Evolutionary conservation across 2,888 invertebrate species (phyloP), one percentile per base, ranked within the genome.

Genomic region (Ormyrus labotus): DNA sequence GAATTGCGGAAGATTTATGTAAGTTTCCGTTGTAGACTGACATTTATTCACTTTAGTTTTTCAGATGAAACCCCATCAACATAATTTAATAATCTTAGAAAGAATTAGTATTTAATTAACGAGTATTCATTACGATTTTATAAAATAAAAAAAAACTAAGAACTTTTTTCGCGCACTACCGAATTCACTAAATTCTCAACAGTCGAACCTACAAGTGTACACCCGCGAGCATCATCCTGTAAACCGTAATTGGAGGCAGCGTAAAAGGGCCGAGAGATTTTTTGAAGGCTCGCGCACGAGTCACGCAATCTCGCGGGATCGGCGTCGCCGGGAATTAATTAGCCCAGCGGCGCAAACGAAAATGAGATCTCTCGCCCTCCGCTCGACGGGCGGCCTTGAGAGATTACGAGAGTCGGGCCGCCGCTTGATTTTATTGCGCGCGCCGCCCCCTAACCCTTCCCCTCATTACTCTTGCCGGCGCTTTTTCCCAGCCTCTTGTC

Each of bases 241-340:
- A 67, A 65, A 60, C 64, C 34, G 3, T 53, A 68, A 78, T 74
- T 58, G 57, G 74, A 79, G 47, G 61, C 72, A 57, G 45, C n/a
- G 65, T 13, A 78, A 65, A 65, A 63, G 5, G 51, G 55, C 11
- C 50, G 58, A 48, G 55, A 50, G 45, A 13, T 5, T 60, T 48
- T 57, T 78, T 48, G 53, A 51, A 6, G 34, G 11, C 58, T 50
- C 60, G 57, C 10, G n/a, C 70, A 67, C 60, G 70, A 79, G 72
- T 76, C 71, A 76, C 80, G 80, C 80, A 69, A 80, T 13, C 53
- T 72, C 76, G 45, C 75, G 53, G 19, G 57, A 87, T 85, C 85
- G 34, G 34, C 85, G 82, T 83, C 83, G 85, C 84, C 84, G 85
- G 84, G 85, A 87, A 87, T 87, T 87, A 87, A 89, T 88, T 87